Evolutionary conservation across 2,113 vertebrate species (phyloP), one percentile per base, ranked within the genome.

Genomic region (Taxidea taxus): DNA sequence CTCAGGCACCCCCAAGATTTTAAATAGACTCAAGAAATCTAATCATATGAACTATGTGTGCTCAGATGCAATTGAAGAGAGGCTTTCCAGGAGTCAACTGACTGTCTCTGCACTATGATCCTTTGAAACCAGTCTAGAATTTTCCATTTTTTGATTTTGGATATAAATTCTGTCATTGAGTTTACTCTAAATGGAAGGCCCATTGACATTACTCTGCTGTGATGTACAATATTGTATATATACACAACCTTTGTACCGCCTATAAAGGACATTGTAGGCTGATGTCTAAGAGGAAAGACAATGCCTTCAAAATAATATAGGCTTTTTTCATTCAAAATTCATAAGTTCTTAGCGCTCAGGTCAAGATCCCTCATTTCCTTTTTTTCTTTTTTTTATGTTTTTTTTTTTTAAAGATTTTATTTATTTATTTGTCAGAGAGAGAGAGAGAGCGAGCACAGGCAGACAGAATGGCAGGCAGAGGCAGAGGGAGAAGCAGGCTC

Each of bases 251-350:
- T 90, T 23, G 9, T 87, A 70, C 39, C 8, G 56, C 44, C 58
- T 70, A 44, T 47, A 93, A 95, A 90, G 62, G 82, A 82, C 49
- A 21, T 90, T 60, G 49, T n/a, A 92, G 18, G 11, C 3, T 96
- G 25, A 44, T 74, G 7, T 87, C 56, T 83, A 58, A 81, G 66
- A 96, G 31, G 56, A 95, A 96, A 60, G 86, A 74, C 5, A 47
- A 47, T 44, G 47, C n/a, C n/a, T 91, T 62, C 39, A 58, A 95
- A 93, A 95, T 56, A 78, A 21, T 51, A 64, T 27, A 78, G 20
- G 37, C n/a, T 29, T 64, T 94, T 95, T 95, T 91, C 44, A 87
- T 66, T 94, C 39, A 92, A 94, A 90, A 97, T 72, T 70, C 72
- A 8, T 75, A 87, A 83, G 16, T 51, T 90, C 29, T 74, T 90